Conservation (phyloP, 2,797 vertebrate genomes). For the Tolypeutes matacus region DNA sequence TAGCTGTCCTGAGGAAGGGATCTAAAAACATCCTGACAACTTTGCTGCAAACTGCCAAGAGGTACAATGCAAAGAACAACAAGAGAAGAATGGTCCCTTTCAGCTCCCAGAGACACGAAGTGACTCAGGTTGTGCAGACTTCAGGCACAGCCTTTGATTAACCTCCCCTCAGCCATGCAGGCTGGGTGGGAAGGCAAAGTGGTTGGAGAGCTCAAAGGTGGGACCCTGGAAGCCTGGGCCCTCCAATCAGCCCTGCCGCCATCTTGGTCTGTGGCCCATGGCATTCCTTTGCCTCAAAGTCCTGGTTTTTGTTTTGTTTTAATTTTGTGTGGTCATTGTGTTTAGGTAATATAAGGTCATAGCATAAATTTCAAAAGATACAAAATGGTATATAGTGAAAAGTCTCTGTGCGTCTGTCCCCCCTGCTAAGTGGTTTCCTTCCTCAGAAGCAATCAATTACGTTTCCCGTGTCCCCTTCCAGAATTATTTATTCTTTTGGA, state of each 20-base stretch:
- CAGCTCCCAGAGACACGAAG: background rate
- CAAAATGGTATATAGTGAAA: background rate
- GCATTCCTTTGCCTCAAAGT: background rate
- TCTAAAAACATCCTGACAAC: constrained; percentile 69
- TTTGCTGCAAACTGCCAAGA: background rate
- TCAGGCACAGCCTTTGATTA: background rate
- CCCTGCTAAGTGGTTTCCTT: too few species aligned
- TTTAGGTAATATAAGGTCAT: background rate
- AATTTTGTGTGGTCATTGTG: background rate
- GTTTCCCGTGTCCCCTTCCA: background rate
- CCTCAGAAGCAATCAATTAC: background rate
- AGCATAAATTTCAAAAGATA: background rate
- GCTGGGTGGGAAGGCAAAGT: background rate
- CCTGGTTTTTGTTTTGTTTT: background rate
- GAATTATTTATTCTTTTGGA: background rate
- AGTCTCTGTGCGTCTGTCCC: too few species aligned
- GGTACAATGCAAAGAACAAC: constrained; percentile 16
- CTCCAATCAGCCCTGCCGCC: background rate
- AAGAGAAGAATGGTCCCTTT: constrained; percentile 73
- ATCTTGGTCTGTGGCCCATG: background rate
- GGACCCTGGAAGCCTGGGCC: background rate
- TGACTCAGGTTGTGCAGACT: background rate
- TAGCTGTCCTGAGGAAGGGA: constrained; percentile 64
- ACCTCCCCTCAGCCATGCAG: background rate
- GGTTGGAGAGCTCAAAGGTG: background rate